phyloP scores from a whole-genome alignment of 2,888 invertebrate species.

The Galerucella nymphaeae region DNA sequence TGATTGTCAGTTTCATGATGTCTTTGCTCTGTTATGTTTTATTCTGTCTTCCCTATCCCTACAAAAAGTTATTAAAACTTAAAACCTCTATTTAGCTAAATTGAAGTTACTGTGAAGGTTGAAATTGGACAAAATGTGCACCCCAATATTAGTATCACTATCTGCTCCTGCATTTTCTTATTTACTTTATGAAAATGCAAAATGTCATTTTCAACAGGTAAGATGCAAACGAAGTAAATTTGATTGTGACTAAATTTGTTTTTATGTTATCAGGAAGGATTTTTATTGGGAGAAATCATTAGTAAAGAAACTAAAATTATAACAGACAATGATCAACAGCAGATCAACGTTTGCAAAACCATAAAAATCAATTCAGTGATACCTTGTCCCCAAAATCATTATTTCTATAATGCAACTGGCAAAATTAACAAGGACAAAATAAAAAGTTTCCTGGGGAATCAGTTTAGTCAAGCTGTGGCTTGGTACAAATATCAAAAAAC shows the following conservation, averaged over 20 bases:
- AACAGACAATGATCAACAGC: conserved; percentile 75
- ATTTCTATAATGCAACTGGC: conserved; percentile 71
- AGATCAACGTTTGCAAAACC: conserved; percentile 71
- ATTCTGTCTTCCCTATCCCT: not conserved
- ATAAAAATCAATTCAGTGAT: conserved; percentile 73
- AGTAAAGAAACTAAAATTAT: conserved; percentile 74
- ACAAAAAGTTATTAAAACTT: conserved; percentile 1
- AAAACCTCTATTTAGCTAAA: not conserved
- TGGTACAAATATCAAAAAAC: conserved; percentile 76
- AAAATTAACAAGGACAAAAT: conserved; percentile 70
- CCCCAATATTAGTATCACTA: conserved; percentile 54
- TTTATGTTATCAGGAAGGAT: conserved; percentile 68
- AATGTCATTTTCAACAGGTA: conserved; percentile 72
- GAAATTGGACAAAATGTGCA: conserved; percentile 18
- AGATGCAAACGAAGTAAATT: conserved; percentile 7
- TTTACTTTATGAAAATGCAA: conserved; percentile 75
- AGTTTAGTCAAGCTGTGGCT: conserved; percentile 71
- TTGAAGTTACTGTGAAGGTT: not conserved
- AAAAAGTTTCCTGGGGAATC: conserved; percentile 67
- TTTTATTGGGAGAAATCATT: conserved; percentile 74
- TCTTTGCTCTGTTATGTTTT: not conserved
- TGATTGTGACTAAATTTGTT: conserved; percentile 29
- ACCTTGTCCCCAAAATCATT: conserved; percentile 69
- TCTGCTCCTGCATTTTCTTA: conserved; percentile 75
- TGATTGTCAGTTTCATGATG: not conserved